Percentiles rank a stretch among this genome's conserved stretches.
These are phyloP conservation scores for Calosoma granatense DNA, from an alignment of 1,140 invertebrate genomes.

Conservation along the genomic window DNA sequence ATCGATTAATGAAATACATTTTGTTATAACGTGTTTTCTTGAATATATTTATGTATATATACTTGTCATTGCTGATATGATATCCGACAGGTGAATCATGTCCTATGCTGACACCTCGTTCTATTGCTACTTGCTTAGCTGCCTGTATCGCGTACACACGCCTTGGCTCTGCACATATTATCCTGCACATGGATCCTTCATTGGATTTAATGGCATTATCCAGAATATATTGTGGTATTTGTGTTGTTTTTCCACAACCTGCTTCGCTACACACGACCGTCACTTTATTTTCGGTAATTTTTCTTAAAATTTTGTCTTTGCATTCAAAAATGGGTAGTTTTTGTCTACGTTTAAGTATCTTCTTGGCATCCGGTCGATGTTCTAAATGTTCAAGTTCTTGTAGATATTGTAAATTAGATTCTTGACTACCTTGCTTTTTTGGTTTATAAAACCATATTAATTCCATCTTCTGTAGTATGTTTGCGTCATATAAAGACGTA, in stretches of 20 bases:
- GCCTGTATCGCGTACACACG: not conserved
- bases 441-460: too few relatives aligned
- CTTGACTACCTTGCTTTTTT: too few relatives aligned
- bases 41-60: too few relatives aligned
- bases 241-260: constrained; percentile 84
- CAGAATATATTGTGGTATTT: constrained; percentile 70
- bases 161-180: not conserved
- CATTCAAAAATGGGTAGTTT: constrained; percentile 40
- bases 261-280: constrained; percentile 81
- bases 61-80: not conserved
- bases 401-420: too few relatives aligned
- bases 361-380: constrained; percentile 16
- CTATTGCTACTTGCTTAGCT: not conserved
- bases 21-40: too few relatives aligned
- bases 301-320: constrained; percentile 42
- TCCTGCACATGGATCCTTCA: not conserved
- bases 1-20: too few relatives aligned
- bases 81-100: not conserved
- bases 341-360: constrained; percentile 39
- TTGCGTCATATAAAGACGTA: too few relatives aligned
- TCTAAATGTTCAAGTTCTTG: too few relatives aligned
- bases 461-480: too few relatives aligned
- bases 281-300: constrained; percentile 45
- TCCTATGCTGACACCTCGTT: not conserved
- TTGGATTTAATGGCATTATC: not conserved